phyloP scores from a whole-genome alignment of 2,113 vertebrate genomes.

The Labeo catla region DNA sequence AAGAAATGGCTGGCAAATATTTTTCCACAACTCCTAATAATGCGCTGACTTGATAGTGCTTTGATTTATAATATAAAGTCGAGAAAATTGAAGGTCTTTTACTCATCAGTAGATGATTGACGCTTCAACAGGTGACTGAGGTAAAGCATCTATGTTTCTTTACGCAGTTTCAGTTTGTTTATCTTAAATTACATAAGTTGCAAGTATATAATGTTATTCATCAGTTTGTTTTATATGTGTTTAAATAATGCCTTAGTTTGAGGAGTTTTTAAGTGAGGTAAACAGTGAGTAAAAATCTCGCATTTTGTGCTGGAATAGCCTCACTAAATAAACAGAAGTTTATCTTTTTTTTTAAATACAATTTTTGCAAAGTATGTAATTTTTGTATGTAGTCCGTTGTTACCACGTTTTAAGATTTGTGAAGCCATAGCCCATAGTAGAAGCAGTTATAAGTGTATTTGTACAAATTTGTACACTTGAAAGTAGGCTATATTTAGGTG shows the following conservation, averaged over 20 bases:
- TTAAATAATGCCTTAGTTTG: neutral
- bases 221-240: neutral
- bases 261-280: neutral
- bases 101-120: constrained; percentile 5
- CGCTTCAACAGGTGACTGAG: constrained; percentile 31
- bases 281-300: neutral
- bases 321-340: neutral
- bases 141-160: constrained; percentile 4
- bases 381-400: neutral
- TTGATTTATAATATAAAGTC: neutral
- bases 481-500: neutral
- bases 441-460: neutral
- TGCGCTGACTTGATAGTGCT: constrained; percentile 16
- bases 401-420: neutral
- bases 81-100: constrained; percentile 1
- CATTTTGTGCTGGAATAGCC: neutral
- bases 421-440: neutral
- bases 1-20: neutral
- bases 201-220: neutral
- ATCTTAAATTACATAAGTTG: neutral
- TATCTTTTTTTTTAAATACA: neutral
- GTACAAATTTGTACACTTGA: neutral
- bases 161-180: neutral
- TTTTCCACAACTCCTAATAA: neutral
- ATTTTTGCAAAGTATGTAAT: neutral